These are phyloP conservation scores for Agrochola litura DNA, from an alignment of 2,888 invertebrate species.

Conservation along the genomic window DNA sequence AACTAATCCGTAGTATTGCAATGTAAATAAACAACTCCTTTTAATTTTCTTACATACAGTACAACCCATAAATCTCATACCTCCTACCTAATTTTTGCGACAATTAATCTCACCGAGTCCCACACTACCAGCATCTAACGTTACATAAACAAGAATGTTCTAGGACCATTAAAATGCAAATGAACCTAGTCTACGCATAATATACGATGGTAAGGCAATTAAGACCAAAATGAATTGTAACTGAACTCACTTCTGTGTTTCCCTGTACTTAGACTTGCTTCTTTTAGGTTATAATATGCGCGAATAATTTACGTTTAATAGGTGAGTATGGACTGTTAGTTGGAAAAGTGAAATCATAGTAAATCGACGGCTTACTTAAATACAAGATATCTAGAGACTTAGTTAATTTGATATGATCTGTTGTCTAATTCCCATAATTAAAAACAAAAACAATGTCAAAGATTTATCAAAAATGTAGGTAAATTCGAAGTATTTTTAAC, in stretches of 20 bases:
- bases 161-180: conserved; percentile 58
- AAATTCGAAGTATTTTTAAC: neutral
- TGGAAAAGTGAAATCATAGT: neutral
- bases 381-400: no score
- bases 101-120: conserved; percentile 34
- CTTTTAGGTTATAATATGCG: neutral
- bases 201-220: conserved; percentile 53
- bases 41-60: neutral
- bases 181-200: conserved; percentile 42
- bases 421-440: neutral
- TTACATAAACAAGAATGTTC: conserved; percentile 47
- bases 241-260: conserved; percentile 35
- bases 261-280: conserved; percentile 24
- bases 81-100: conserved; percentile 26
- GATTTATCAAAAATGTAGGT: neutral
- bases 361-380: neutral
- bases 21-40: neutral
- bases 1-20: neutral
- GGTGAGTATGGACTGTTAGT: conserved; percentile 10
- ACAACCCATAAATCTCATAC: conserved; percentile 17
- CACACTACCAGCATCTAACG: conserved; percentile 17
- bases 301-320: conserved; percentile 30
- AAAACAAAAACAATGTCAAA: neutral
- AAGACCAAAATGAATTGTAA: conserved; percentile 40
- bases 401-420: neutral